These are phyloP conservation scores for Anableps anableps DNA, from an alignment of 2,797 vertebrate species.

Conservation along the genomic window DNA sequence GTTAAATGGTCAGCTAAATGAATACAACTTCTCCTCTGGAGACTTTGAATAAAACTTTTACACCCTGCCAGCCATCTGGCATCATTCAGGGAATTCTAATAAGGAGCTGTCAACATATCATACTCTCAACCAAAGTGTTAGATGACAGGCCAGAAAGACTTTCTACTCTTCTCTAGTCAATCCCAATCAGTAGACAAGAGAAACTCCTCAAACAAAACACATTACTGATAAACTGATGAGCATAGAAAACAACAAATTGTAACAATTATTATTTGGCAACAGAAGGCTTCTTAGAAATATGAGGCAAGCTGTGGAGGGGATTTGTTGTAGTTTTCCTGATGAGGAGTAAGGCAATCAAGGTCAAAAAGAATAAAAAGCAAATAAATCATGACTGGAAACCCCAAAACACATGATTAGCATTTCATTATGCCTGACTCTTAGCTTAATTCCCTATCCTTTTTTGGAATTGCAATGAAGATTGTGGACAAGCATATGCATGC, in stretches of 20 bases:
- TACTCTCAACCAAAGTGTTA: conserved; percentile 14
- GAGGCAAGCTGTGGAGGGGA: conserved; percentile 37
- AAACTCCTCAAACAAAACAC: conserved; percentile 1
- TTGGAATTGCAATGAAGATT: conserved; percentile 46
- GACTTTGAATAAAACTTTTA: conserved; percentile 27
- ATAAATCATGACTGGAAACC: conserved; percentile 33
- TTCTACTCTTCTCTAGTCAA: conserved; percentile 3
- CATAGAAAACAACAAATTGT: background rate
- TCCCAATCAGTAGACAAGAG: conserved; percentile 11
- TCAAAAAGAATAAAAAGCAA: conserved; percentile 23
- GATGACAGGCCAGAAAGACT: conserved; percentile 22
- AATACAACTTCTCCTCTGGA: conserved; percentile 25
- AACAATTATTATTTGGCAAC: background rate
- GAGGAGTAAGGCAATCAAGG: conserved; percentile 49
- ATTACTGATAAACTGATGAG: too few species aligned
- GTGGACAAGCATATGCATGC: conserved; percentile 47
- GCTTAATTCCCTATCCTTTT: conserved; percentile 45
- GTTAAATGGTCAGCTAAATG: conserved; percentile 20
- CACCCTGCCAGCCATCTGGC: conserved; percentile 27
- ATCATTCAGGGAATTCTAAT: conserved; percentile 29
- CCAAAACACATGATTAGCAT: conserved; percentile 63
- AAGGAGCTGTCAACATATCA: conserved; percentile 7
- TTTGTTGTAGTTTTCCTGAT: conserved; percentile 58
- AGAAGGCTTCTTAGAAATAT: conserved; percentile 1
- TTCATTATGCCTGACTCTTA: conserved; percentile 46